phyloP scores from a whole-genome alignment of 2,888 invertebrate species.

The Macrophya annulata region DNA sequence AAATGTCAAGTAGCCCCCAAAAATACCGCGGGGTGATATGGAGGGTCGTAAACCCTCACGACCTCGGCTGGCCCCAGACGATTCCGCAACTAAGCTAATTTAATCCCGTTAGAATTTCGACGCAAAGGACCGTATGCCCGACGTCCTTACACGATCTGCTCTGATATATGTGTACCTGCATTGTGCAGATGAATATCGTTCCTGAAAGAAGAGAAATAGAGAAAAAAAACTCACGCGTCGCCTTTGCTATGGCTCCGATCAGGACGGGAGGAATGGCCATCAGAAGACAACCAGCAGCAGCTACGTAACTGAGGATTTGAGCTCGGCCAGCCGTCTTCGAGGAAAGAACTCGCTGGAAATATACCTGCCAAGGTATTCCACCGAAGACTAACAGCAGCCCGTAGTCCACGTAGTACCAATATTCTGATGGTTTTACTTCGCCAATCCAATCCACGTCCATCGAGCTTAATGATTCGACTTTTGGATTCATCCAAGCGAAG shows the following conservation, averaged over 20 bases:
- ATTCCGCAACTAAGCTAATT: conserved; percentile 53
- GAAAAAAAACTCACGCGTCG: conserved; percentile 87
- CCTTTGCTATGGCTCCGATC: conserved; percentile 98
- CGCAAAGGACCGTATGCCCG: conserved; percentile 41
- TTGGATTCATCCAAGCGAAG: conserved; percentile 94
- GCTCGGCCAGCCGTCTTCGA: conserved; percentile 97
- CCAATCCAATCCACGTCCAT: conserved; percentile 97
- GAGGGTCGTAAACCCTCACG: conserved; percentile 42
- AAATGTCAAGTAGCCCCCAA: conserved; percentile 75
- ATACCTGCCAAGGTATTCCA: conserved; percentile 98
- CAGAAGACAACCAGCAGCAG: conserved; percentile 96
- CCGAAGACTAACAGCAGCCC: conserved; percentile 95
- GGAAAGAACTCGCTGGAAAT: conserved; percentile 98
- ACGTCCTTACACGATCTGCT: not conserved
- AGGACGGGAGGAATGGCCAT: conserved; percentile 99
- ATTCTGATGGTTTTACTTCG: conserved; percentile 85
- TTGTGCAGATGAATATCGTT: not conserved
- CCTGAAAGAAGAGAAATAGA: not conserved
- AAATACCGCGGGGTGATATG: conserved; percentile 48
- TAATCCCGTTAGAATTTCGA: conserved; percentile 53
- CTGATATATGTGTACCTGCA: not conserved
- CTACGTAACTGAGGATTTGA: conserved; percentile 96
- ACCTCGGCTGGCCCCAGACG: conserved; percentile 21
- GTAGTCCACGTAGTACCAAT: conserved; percentile 93
- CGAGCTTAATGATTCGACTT: conserved; percentile 90